These are phyloP conservation scores for Saccostrea echinata DNA, from an alignment of 1,140 invertebrate species.

Conservation along the genomic window DNA sequence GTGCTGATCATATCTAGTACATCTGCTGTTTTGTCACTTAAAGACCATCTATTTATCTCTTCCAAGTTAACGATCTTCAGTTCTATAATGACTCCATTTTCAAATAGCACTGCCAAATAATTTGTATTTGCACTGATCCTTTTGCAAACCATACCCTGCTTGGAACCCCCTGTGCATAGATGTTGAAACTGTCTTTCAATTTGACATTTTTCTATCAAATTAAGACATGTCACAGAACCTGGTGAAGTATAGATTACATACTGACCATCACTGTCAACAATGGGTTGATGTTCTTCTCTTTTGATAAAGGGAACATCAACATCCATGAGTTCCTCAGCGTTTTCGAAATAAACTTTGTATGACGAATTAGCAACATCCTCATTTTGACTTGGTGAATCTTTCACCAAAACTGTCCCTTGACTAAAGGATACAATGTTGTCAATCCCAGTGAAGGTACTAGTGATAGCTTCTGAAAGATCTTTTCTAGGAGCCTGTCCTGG, in stretches of 20 bases:
- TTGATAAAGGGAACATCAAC: slow-evolving; percentile 24
- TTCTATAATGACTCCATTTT: slow-evolving; percentile 37
- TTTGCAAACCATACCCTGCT: slow-evolving; percentile 2
- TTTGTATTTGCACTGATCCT: slow-evolving; percentile 32
- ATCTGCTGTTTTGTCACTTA: slow-evolving; percentile 40
- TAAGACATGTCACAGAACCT: neutral
- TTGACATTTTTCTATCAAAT: slow-evolving; percentile 8
- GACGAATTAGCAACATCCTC: slow-evolving; percentile 27
- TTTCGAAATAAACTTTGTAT: slow-evolving; percentile 41
- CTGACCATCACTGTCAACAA: slow-evolving; percentile 43
- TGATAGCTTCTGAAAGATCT: slow-evolving; percentile 52
- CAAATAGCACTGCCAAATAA: slow-evolving; percentile 46
- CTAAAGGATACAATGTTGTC: slow-evolving; percentile 40
- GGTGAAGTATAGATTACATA: slow-evolving; percentile 26
- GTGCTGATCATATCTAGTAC: slow-evolving; percentile 47
- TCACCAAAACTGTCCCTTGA: slow-evolving; percentile 38
- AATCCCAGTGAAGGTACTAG: slow-evolving; percentile 41
- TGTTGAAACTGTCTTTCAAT: slow-evolving; percentile 7
- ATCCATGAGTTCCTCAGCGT: slow-evolving; percentile 14
- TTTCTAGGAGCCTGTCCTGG: slow-evolving; percentile 65
- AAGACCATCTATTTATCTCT: slow-evolving; percentile 34
- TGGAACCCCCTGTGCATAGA: neutral
- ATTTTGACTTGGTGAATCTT: slow-evolving; percentile 20
- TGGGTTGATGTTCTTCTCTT: slow-evolving; percentile 9
- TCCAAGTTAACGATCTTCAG: slow-evolving; percentile 44